These are phyloP conservation scores for Parnassius smintheus DNA, from an alignment of 2,888 invertebrate species.

Conservation along the genomic window DNA sequence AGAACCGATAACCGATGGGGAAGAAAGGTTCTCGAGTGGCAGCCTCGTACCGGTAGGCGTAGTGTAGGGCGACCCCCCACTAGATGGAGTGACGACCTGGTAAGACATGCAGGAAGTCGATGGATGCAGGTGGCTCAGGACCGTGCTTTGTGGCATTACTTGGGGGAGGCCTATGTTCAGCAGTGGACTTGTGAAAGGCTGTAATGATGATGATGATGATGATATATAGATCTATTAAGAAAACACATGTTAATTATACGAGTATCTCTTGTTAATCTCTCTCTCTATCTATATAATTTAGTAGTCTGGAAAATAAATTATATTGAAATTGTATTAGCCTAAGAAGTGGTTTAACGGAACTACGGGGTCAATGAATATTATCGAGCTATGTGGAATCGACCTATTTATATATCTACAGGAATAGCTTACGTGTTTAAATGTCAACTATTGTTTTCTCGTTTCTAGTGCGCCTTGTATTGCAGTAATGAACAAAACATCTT, in stretches of 20 bases:
- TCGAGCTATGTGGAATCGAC: neutral
- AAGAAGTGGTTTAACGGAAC: neutral
- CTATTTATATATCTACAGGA: neutral
- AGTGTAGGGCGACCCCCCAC: too few species aligned
- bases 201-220: too few species aligned
- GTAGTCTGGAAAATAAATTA: neutral
- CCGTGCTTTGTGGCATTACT: too few species aligned
- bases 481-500: too few species aligned
- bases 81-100: too few species aligned
- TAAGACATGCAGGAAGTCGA: too few species aligned
- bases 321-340: neutral
- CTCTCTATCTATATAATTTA: neutral
- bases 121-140: too few species aligned
- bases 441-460: neutral
- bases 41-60: too few species aligned
- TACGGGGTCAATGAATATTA: slow-evolving; percentile 6
- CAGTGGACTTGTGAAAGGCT: too few species aligned
- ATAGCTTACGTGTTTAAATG: neutral
- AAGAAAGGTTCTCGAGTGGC: too few species aligned
- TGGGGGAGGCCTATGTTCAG: too few species aligned
- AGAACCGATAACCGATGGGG: too few species aligned
- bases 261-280: neutral
- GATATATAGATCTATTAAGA: neutral
- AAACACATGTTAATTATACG: neutral
- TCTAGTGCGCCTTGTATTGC: neutral